Base-by-base conservation (phyloP, 2,888 invertebrate species). In the Diloba caeruleocephala region DNA sequence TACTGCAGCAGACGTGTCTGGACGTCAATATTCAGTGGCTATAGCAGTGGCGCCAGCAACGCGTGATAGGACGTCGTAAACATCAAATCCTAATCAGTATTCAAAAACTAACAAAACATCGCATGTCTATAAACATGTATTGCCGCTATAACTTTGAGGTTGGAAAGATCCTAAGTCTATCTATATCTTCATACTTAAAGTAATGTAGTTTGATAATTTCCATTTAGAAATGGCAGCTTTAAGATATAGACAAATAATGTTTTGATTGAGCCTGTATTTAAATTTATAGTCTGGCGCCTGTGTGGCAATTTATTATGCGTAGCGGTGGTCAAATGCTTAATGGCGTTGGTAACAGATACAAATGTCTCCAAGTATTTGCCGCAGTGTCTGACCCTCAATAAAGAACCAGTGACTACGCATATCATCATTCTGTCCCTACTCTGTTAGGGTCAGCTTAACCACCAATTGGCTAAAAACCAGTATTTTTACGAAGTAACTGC, bases 251-350 rank as follows among this genome's bases (percentile, higher is more conserved):
- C 23, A 31, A 53, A 66, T 37, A 10, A 17, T 64, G 34, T 49
- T 59, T 39, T 28, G 19, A 39, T n/a, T 10, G 26, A 43, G 19
- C 5, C 26, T 39, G 14, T 25, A 43, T 62, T 53, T 34, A 42
- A 46, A 66, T 66, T 60, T 42, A 58, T 58, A 42, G 42, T 3
- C 19, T 59, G 67, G 61, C 61, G 62, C 53, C 46, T 39, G 45
- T 10, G 14, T 39, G 42, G 53, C 53, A 66, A 53, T 62, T 62
- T 62, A 32, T 66, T 60, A 34, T 66, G 53, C 34, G 38, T 60
- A 52, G 61, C 36, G 19, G 8, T 45, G 42, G 31, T 62, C 53
- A 62, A 62, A 62, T 28, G 38, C 42, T 46, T 45, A 52, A 52
- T 52, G 33, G 38, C 60, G 33, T 45, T 38, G 44, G 29, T 60